phyloP scores from a whole-genome alignment of 2,888 invertebrate genomes.

The Linnaemya tessellans region DNA sequence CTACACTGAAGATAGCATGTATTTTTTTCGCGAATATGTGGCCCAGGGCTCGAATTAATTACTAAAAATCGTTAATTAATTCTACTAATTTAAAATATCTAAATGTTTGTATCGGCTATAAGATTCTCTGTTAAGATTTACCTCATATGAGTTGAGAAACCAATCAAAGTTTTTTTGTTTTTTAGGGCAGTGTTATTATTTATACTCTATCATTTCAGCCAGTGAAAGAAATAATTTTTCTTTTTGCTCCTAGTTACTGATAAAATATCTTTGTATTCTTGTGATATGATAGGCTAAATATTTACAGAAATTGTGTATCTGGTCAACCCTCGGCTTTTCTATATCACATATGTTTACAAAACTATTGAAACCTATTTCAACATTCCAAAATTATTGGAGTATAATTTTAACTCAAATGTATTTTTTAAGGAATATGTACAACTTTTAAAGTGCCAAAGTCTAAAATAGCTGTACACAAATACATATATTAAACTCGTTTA shows the following conservation, averaged over 20 bases:
- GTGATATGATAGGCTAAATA: neutral
- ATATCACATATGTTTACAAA: neutral
- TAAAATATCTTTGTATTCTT: too few species aligned
- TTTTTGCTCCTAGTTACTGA: neutral
- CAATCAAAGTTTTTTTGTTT: neutral
- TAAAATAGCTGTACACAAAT: neutral
- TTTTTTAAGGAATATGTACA: too few species aligned
- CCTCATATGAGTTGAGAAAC: too few species aligned
- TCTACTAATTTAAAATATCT: too few species aligned
- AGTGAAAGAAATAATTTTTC: neutral
- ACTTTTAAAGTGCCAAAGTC: constrained; percentile 1
- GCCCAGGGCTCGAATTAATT: too few species aligned
- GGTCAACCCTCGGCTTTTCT: too few species aligned
- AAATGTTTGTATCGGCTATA: neutral
- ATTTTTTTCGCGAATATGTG: too few species aligned
- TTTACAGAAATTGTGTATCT: too few species aligned
- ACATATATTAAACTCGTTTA: neutral
- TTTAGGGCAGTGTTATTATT: neutral
- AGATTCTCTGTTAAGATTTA: neutral
- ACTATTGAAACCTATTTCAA: neutral
- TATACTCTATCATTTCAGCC: too few species aligned
- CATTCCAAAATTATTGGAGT: neutral
- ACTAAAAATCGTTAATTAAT: too few species aligned
- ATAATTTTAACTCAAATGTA: neutral
- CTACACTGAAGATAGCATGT: too few species aligned